These are phyloP conservation scores for Zootermopsis nevadensis DNA, from an alignment of 2,888 invertebrate genomes.

Conservation along the genomic window DNA sequence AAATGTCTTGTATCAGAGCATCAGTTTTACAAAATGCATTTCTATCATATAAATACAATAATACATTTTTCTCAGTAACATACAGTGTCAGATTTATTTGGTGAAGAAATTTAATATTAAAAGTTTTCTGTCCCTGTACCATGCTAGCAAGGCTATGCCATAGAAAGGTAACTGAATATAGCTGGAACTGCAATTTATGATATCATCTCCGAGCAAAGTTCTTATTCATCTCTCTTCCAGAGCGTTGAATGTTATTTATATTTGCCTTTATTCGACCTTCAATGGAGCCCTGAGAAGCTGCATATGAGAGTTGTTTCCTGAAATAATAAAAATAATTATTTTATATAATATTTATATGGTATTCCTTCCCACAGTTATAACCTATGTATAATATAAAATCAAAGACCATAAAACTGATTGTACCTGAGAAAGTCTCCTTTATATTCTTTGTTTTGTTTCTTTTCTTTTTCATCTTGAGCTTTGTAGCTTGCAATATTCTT, in stretches of 20 bases:
- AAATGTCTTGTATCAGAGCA: no score
- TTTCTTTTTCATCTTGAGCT: slow-evolving; percentile 67
- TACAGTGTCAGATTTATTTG: no score
- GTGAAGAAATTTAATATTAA: no score
- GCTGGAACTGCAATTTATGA: not conserved
- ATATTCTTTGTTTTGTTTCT: slow-evolving; percentile 62
- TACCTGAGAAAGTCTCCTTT: slow-evolving; percentile 56
- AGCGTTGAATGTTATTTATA: slow-evolving; percentile 89
- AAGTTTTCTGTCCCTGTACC: no score
- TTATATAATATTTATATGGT: not conserved
- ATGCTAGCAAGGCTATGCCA: no score
- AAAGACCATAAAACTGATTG: not conserved
- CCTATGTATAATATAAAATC: not conserved
- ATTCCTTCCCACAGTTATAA: not conserved
- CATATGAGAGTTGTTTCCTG: slow-evolving; percentile 74
- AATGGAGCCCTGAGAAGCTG: slow-evolving; percentile 76
- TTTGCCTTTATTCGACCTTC: slow-evolving; percentile 89
- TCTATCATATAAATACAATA: no score
- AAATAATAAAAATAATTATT: slow-evolving; percentile 53
- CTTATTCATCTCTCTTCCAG: slow-evolving; percentile 81
- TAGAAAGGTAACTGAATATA: not conserved
- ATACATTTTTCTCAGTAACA: no score
- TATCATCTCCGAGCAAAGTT: slow-evolving; percentile 80
- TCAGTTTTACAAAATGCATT: no score
- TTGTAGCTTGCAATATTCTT: slow-evolving; percentile 73